These are phyloP conservation scores for Rhabdomys dilectus DNA, from an alignment of 2,113 vertebrate genomes.

Conservation along the genomic window DNA sequence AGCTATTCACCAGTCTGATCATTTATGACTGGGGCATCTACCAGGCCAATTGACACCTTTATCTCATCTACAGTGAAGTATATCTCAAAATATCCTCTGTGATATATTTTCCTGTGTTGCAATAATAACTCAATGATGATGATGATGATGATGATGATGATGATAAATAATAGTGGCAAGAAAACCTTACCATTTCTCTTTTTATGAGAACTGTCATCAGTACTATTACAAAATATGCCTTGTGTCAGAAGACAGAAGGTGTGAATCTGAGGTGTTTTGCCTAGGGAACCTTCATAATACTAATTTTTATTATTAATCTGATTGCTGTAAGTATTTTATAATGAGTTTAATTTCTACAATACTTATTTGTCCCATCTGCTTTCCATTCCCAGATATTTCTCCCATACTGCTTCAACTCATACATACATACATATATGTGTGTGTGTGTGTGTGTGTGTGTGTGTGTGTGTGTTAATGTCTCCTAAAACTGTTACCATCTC, in stretches of 20 bases:
- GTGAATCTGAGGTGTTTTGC: background rate
- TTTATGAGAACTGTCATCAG: conserved; percentile 10
- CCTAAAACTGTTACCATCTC: background rate
- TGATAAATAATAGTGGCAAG: background rate
- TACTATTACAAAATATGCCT: background rate
- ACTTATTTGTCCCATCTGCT: background rate
- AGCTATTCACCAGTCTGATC: background rate
- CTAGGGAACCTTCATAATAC: background rate
- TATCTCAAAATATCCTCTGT: background rate
- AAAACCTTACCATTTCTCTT: background rate
- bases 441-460: background rate
- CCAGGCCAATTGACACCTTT: background rate
- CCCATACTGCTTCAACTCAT: background rate
- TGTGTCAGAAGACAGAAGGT: background rate
- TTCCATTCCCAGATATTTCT: background rate
- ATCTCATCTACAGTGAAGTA: background rate
- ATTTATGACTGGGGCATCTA: background rate
- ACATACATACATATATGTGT: background rate
- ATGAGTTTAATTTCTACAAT: background rate
- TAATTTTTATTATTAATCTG: background rate
- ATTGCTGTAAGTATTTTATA: conserved; percentile 1
- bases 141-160: background rate
- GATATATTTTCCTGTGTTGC: background rate
- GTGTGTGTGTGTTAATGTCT: background rate
- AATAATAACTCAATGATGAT: background rate